Conservation (phyloP, 2,113 vertebrate species). For the Hiodon tergisus region DNA sequence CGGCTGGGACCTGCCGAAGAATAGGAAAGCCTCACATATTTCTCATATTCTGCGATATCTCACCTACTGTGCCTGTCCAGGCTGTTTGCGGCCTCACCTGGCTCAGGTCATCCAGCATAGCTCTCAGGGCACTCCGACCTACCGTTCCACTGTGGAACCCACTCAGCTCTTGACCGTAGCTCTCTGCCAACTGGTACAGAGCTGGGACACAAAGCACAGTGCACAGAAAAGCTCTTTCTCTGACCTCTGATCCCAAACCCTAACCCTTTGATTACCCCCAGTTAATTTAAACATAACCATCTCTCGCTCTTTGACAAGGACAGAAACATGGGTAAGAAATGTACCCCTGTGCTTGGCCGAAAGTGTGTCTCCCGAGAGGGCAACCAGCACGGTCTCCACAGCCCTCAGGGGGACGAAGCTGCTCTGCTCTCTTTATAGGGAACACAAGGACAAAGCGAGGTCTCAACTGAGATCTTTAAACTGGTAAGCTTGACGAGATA, state of each 20-base stretch:
- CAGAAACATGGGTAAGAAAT: neutral
- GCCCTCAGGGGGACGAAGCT: constrained; percentile 53
- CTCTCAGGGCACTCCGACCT: constrained; percentile 59
- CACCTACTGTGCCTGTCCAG: no score
- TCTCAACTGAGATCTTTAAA: no score
- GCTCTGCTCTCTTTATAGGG: constrained; percentile 43
- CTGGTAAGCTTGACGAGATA: no score
- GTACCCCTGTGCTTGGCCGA: constrained; percentile 71
- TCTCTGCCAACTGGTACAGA: constrained; percentile 62
- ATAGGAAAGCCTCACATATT: neutral
- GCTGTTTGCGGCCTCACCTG: constrained; percentile 55
- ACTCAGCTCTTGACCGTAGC: constrained; percentile 25
- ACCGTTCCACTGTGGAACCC: constrained; percentile 38
- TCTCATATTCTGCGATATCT: neutral
- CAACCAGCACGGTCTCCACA: constrained; percentile 57
- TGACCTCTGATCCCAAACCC: no score
- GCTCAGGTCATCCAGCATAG: constrained; percentile 68
- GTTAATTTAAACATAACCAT: neutral
- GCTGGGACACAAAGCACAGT: constrained; percentile 42
- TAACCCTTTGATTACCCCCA: neutral
- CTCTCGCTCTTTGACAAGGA: neutral
- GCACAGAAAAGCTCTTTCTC: no score
- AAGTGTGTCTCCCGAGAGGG: constrained; percentile 66
- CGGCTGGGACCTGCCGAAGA: constrained; percentile 62
- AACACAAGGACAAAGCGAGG: neutral